Base-by-base conservation (phyloP, 1,140 invertebrate genomes). In the Callitettix versicolor region DNA sequence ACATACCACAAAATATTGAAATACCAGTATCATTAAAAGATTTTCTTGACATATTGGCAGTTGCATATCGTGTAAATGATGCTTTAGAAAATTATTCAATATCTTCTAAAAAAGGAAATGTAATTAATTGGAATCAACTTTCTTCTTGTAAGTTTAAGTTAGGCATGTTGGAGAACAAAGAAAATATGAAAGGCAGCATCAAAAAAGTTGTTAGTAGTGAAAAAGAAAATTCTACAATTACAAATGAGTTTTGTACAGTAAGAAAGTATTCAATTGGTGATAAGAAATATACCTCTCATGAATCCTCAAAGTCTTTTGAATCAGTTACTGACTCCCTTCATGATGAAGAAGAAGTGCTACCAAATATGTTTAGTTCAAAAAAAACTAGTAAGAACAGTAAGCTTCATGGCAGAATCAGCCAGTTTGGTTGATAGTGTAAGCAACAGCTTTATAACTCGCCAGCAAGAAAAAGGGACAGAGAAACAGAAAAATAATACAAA, bases 11-110 rank as follows among this genome's bases (percentile, higher is more conserved):
- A 30, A 30, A 30, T 30, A 30, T 30, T 30, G 26, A 30, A 30
- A 30, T 30, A 4, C 26, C 26, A 4, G 26, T 30, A 38, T 77
- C 80, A 0, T 76, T 83, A 18, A 77, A 78, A 68, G 76, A 81
- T 61, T 85, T 85, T 67, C 78, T 85, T 57, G 81, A 84, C 62
- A 83, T 84, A 66, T 78, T 86, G 73, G 76, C 77, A 65, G 81
- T 79, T 9, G 80, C 81, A 1, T 84, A 85, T 69, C 80, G 82
- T 69, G 70, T 78, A 44, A 70, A 59, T 17, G 57, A 53, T 42
- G 52, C 33, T n/a, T 38, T 56, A 40, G 52, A 38, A 22, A 38
- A 58, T n/a, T 47, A 38, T 20, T 20, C 79, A 14, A 73, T 73
- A 11, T 73, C 75, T 15, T 68, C 74, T n/a, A 69, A 72, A 1